Evolutionary conservation across 2,888 invertebrate genomes (phyloP).

Genomic region (Heliothis peltigera): DNA sequence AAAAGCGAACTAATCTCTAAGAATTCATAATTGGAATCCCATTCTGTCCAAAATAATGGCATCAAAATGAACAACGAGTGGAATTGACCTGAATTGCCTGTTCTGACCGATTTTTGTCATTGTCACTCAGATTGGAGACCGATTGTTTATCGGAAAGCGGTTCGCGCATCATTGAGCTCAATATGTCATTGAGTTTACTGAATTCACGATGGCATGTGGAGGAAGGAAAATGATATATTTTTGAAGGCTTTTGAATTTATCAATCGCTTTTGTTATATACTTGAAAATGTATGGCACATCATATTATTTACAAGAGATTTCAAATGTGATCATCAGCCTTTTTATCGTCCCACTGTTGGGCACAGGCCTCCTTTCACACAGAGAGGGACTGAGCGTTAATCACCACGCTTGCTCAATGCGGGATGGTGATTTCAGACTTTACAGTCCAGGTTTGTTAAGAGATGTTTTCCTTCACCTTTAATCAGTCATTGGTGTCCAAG

Average conservation of each 20-base stretch:
- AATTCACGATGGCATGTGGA: constrained; percentile 1
- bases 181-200: constrained; percentile 13
- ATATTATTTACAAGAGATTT: too few relatives aligned
- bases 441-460: too few relatives aligned
- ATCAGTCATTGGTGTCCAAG: too few relatives aligned
- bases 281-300: too few relatives aligned
- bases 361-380: too few relatives aligned
- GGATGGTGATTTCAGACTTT: too few relatives aligned
- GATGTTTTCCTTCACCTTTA: too few relatives aligned
- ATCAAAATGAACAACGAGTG: constrained; percentile 26
- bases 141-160: constrained; percentile 30
- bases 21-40: neutral
- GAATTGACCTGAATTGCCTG: constrained; percentile 32
- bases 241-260: neutral
- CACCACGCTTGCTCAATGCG: too few relatives aligned
- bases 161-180: constrained; percentile 30
- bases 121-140: constrained; percentile 32
- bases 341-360: too few relatives aligned
- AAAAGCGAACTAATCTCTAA: neutral
- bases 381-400: too few relatives aligned
- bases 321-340: too few relatives aligned
- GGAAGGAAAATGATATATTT: constrained; percentile 7
- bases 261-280: neutral
- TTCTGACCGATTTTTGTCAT: constrained; percentile 18
- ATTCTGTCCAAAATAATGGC: constrained; percentile 14